Conservation (phyloP, 2,113 vertebrate genomes). For the Sylvietta virens region DNA sequence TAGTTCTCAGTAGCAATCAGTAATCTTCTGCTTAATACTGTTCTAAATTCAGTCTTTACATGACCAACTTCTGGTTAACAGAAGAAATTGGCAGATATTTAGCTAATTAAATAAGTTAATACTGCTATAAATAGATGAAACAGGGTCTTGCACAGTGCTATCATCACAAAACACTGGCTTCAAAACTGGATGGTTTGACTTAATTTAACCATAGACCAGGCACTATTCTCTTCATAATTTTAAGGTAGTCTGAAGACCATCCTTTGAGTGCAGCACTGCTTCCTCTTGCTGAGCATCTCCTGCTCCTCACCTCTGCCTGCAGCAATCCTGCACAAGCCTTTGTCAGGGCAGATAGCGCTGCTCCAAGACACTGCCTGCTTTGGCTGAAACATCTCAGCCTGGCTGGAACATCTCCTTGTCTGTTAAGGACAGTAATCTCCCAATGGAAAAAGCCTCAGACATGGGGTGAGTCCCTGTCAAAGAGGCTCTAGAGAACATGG, state of each 20-base stretch:
- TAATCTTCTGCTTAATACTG: background rate
- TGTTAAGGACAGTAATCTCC: background rate
- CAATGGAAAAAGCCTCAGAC: background rate
- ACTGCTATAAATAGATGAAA: background rate
- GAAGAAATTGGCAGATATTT: background rate
- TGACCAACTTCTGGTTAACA: background rate
- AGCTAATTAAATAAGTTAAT: background rate
- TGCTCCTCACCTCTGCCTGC: background rate
- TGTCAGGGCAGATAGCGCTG: fast-evolving
- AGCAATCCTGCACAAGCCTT: background rate
- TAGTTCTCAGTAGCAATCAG: background rate
- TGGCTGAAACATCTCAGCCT: background rate
- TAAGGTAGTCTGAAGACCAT: background rate
- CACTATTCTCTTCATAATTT: background rate
- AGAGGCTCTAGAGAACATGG: background rate
- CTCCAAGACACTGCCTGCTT: background rate
- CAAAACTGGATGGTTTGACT: background rate
- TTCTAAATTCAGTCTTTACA: background rate
- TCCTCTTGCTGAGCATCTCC: background rate
- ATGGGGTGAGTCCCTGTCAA: background rate
- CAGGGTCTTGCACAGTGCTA: background rate
- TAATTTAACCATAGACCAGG: background rate
- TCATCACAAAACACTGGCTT: background rate
- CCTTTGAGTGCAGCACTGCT: background rate
- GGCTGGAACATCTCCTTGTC: background rate